Conservation (phyloP, 2,888 invertebrate genomes). For the Campaea margaritaria region DNA sequence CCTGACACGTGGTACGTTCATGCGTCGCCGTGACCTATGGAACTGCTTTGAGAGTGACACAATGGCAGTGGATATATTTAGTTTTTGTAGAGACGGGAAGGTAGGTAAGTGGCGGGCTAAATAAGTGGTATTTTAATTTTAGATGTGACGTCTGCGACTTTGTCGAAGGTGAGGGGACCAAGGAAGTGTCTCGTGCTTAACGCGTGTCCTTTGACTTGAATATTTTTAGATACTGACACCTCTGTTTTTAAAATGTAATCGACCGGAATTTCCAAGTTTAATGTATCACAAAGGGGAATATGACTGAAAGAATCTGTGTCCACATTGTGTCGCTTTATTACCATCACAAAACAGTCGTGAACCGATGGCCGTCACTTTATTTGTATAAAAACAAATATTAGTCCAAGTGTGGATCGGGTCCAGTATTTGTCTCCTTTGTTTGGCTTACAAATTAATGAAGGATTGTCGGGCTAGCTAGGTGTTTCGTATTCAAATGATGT, state of each 20-base stretch:
- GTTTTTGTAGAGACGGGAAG: slow-evolving; percentile 80
- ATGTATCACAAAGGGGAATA: slow-evolving; percentile 55
- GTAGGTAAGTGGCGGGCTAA: slow-evolving; percentile 83
- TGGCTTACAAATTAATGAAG: slow-evolving; percentile 78
- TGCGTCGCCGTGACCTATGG: slow-evolving; percentile 82
- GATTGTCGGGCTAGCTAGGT: slow-evolving; percentile 69
- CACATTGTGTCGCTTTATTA: slow-evolving; percentile 74
- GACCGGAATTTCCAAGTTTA: slow-evolving; percentile 51
- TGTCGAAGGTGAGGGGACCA: slow-evolving; percentile 79
- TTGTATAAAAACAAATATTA: slow-evolving; percentile 83
- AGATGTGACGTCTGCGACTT: slow-evolving; percentile 75
- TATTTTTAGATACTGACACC: slow-evolving; percentile 56
- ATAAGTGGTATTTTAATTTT: slow-evolving; percentile 84
- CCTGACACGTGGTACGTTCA: slow-evolving; percentile 82
- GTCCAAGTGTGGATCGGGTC: slow-evolving; percentile 78
- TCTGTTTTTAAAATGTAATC: slow-evolving; percentile 32
- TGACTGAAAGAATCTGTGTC: slow-evolving; percentile 62
- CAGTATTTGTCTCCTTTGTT: slow-evolving; percentile 75
- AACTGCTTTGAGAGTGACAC: slow-evolving; percentile 82
- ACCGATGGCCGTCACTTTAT: slow-evolving; percentile 77
- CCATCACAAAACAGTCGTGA: slow-evolving; percentile 75
- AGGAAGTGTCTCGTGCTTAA: slow-evolving; percentile 80
- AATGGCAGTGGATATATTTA: slow-evolving; percentile 82
- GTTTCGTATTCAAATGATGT: slow-evolving; percentile 60
- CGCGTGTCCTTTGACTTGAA: slow-evolving; percentile 72